Evolutionary conservation across 2,888 invertebrate genomes (phyloP), one percentile per base, ranked within the genome.

Genomic region (Netelia virgata): DNA sequence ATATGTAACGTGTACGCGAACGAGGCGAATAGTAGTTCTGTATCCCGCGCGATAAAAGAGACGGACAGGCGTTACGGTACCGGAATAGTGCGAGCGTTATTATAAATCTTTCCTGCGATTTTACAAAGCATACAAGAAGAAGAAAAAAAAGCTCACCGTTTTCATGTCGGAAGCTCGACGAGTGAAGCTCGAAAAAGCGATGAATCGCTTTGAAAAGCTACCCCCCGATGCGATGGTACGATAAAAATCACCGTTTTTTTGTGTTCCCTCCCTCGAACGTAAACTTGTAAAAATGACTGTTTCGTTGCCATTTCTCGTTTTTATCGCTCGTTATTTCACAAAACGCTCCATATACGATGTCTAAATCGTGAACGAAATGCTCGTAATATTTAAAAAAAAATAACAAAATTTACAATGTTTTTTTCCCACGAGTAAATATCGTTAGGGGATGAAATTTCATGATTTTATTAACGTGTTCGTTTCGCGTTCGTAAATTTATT

Each of bases 41-140:
- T 18, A 41, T 64, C 63, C n/a, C 18, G 8, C 63, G 43, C 63
- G 63, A 36, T 64, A 55, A 57, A 72, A 43, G 72, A 72, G 78
- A 64, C 43, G 43, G 72, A 72, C 55, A 63, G 70, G 47, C 59
- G 68, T 59, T 77, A 68, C 41, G 59, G 36, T 47, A 16, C 10
- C 5, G n/a, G 63, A 55, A 41, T 41, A 57, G 64, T 64, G 64
- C 18, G 53, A 79, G 63, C 53, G 55, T 63, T 72, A 64, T 79
- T 64, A 64, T 72, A 72, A 72, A 70, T 63, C 55, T 79, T 79
- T 79, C 72, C 41, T n/a, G 43, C 61, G 70, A 61, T 78, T 69
- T 69, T 36, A 28, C 53, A 53, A 70, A 63, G n/a, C 41, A 23
- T 73, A 43, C 36, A 16, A 16, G 14, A 1, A 47, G 14, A 1